These are phyloP conservation scores for Lithosia quadra DNA, from an alignment of 2,888 invertebrate species.

Conservation along the genomic window DNA sequence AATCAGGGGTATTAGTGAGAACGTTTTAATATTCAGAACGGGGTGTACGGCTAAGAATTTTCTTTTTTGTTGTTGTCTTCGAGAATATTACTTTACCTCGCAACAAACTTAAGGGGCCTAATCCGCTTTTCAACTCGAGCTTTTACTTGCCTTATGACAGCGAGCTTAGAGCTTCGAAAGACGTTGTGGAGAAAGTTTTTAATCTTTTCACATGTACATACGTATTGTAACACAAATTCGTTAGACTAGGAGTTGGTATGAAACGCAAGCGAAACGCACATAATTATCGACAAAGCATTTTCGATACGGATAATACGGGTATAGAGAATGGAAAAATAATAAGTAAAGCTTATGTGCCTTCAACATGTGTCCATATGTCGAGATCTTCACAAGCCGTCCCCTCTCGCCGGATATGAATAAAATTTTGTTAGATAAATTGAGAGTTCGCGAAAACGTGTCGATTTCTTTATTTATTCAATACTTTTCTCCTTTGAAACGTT, in stretches of 20 bases:
- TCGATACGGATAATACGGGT: constrained; percentile 32
- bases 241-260: constrained; percentile 36
- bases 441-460: constrained; percentile 83
- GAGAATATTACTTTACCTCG: constrained; percentile 80
- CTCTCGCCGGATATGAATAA: constrained; percentile 80
- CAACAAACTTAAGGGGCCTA: constrained; percentile 82
- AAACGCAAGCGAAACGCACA: constrained; percentile 22
- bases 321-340: constrained; percentile 64
- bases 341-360: constrained; percentile 69
- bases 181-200: constrained; percentile 76
- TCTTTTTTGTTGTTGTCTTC: constrained; percentile 71
- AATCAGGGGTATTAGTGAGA: constrained; percentile 62
- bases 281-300: constrained; percentile 43
- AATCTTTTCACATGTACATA: constrained; percentile 71
- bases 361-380: constrained; percentile 76
- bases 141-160: constrained; percentile 83
- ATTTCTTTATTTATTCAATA: constrained; percentile 85
- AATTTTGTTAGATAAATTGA: constrained; percentile 83
- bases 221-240: constrained; percentile 44
- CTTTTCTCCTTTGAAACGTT: constrained; percentile 79
- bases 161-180: constrained; percentile 74
- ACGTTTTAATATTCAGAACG: constrained; percentile 71
- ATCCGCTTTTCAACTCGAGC: constrained; percentile 82
- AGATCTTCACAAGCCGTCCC: constrained; percentile 74
- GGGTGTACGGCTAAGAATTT: constrained; percentile 67